These are phyloP conservation scores for Archocentrus centrarchus DNA, from an alignment of 2,113 vertebrate species.

Conservation along the genomic window DNA sequence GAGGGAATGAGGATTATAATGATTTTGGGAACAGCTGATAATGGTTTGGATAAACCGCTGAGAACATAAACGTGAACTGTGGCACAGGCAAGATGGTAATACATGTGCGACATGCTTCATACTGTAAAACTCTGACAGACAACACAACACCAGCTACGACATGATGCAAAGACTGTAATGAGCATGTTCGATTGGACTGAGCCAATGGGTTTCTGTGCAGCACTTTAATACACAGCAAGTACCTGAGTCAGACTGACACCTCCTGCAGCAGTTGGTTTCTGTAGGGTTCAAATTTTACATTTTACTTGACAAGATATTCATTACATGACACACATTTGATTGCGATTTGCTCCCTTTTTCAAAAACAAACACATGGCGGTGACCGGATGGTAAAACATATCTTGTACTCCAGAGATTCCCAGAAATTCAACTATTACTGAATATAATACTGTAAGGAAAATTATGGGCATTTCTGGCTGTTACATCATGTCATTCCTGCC, in stretches of 20 bases:
- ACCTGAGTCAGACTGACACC: conserved; percentile 84
- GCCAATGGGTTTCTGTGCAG: conserved; percentile 62
- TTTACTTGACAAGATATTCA: conserved; percentile 73
- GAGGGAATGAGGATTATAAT: neutral
- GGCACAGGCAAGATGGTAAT: conserved; percentile 49
- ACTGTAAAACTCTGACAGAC: conserved; percentile 46
- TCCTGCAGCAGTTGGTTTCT: conserved; percentile 84
- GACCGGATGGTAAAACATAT: neutral
- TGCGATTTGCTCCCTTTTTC: conserved; percentile 2
- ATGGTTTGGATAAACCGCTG: conserved; percentile 26
- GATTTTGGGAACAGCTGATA: neutral
- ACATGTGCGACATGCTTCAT: conserved; percentile 62
- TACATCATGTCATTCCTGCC: neutral
- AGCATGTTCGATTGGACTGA: conserved; percentile 52
- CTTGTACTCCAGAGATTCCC: neutral
- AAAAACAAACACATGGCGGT: neutral
- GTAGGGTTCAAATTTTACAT: conserved; percentile 83
- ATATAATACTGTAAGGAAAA: neutral
- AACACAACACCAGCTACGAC: conserved; percentile 63
- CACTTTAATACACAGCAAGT: conserved; percentile 71
- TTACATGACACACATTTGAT: conserved; percentile 21
- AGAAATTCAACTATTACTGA: neutral
- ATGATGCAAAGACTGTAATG: conserved; percentile 38
- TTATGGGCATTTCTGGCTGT: conserved; percentile 23
- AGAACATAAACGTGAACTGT: conserved; percentile 18